phyloP scores from a whole-genome alignment of 2,888 invertebrate genomes.

The Microctonus aethiopoides region DNA sequence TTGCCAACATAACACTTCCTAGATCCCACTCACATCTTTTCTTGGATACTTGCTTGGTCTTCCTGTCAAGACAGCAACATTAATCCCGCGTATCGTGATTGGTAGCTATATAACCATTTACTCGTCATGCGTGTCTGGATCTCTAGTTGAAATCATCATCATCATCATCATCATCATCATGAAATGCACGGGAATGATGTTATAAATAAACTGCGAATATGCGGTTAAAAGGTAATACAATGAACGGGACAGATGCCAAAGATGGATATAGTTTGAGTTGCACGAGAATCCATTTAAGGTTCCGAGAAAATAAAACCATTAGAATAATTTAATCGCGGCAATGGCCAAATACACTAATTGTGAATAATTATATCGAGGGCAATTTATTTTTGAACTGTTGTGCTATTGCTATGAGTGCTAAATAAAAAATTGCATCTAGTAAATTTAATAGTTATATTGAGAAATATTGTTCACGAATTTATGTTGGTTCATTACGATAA shows the following conservation, averaged over 20 bases:
- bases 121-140: conserved; percentile 5
- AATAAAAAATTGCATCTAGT: too few relatives aligned
- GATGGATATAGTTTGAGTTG: conserved; percentile 24
- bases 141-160: not conserved
- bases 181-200: conserved; percentile 2
- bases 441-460: too few relatives aligned
- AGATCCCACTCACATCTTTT: conserved; percentile 42
- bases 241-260: conserved; percentile 29
- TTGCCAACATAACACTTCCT: conserved; percentile 44
- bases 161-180: not conserved
- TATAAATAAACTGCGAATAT: not conserved
- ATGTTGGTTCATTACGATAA: too few relatives aligned
- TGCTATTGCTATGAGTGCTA: too few relatives aligned
- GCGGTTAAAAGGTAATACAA: not conserved
- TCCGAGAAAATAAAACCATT: conserved; percentile 1
- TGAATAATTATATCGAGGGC: not conserved
- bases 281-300: conserved; percentile 11
- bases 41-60: conserved; percentile 14
- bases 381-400: not conserved
- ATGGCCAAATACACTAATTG: conserved; percentile 1
- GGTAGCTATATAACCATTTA: conserved; percentile 29
- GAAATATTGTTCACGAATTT: too few relatives aligned
- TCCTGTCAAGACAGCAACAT: conserved; percentile 24
- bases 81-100: conserved; percentile 39
- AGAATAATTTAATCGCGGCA: not conserved